phyloP scores from a whole-genome alignment of 1,140 invertebrate species.

The Vollenhovia emeryi region DNA sequence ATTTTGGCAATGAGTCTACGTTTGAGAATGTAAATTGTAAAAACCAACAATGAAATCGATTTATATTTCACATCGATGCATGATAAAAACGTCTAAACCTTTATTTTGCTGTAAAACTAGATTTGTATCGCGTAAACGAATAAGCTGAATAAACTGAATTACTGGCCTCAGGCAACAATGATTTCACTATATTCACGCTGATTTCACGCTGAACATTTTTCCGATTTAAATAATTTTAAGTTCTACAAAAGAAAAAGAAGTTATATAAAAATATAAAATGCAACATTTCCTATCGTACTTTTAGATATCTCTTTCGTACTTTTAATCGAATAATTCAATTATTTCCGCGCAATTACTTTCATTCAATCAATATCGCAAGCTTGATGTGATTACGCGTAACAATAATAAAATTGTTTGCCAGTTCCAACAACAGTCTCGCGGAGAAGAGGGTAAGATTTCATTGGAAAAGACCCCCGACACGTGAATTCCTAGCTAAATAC shows the following conservation, averaged over 20 bases:
- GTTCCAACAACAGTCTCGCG: background rate
- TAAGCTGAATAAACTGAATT: background rate
- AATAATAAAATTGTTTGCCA: background rate
- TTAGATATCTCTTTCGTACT: background rate
- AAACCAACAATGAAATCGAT: background rate
- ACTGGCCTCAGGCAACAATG: background rate
- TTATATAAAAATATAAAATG: background rate
- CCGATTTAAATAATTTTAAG: background rate
- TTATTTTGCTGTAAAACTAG: background rate
- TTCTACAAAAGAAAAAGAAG: background rate
- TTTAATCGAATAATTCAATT: background rate
- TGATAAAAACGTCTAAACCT: conserved; percentile 10
- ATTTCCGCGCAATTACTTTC: background rate
- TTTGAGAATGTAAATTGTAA: background rate
- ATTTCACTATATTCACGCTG: too few species aligned
- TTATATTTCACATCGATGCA: background rate
- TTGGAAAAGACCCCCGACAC: background rate
- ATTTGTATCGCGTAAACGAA: background rate
- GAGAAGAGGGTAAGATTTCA: background rate
- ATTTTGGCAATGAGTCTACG: background rate
- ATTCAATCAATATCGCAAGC: background rate
- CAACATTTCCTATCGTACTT: background rate
- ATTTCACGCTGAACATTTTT: too few species aligned
- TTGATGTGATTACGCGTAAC: background rate
- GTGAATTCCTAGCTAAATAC: background rate